Evolutionary conservation across 2,888 invertebrate genomes (phyloP), one percentile per base, ranked within the genome.

Genomic region (Meganola albula): DNA sequence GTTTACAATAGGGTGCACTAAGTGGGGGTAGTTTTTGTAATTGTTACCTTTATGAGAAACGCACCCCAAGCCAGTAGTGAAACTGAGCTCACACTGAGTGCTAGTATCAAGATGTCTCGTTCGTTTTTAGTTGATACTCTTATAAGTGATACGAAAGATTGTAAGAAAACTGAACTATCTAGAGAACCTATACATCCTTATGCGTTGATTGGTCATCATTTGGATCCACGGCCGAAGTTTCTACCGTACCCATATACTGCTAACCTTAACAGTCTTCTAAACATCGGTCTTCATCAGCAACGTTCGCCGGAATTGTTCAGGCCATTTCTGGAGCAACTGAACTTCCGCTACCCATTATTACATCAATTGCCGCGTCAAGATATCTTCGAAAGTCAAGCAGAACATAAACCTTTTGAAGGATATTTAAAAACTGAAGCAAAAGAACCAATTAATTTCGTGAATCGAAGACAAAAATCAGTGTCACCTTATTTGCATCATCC

Each of bases 101-200:
- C 49, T 53, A 51, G 53, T 40, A 40, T 31, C 38, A 88, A 80
- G 55, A 94, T 94, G 93, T 94, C 94, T 40, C 90, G 93, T 51
- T 94, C 93, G 47, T 95, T 95, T 63, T 73, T 93, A 34, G 93
- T 95, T 62, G 94, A 94, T 62, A 91, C 94, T 30, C 74, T 95
- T 34, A 92, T 95, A 47, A 91, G 90, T 79, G 89, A 89, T 35
- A 66, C 89, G 24, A 89, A 90, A 51, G 82, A 85, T 36, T 74
- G 72, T 27, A 74, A 76, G 52, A 73, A 73, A 56, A 53, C 63
- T 34, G 70, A 77, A 43, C 49, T 76, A 57, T 45, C 77, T 48
- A 69, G 74, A 72, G 79, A 88, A 63, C 44, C 77, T 47, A 47
- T 76, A 37, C 56, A 77, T 41, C 62, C 75, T n/a, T 77, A 84